These are phyloP conservation scores for Caenorhabditis imperialis DNA, from an alignment of 2,888 invertebrate species.

Conservation along the genomic window DNA sequence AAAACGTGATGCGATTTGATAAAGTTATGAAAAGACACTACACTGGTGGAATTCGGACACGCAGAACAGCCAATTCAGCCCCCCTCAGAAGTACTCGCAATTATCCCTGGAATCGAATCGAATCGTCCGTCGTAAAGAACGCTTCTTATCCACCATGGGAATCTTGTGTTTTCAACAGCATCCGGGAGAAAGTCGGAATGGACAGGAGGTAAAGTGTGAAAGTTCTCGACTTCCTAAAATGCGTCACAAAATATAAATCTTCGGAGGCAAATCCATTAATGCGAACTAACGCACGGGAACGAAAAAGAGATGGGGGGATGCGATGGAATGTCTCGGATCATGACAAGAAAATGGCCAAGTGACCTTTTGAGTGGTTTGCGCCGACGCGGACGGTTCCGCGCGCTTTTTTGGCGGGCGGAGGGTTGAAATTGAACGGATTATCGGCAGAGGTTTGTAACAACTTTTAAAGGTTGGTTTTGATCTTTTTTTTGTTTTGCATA, in stretches of 20 bases:
- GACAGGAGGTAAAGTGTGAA: conserved; percentile 5
- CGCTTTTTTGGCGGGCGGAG: conserved; percentile 5
- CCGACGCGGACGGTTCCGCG: conserved; percentile 9
- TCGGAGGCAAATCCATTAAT: conserved; percentile 44
- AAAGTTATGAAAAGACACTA: too few relatives aligned
- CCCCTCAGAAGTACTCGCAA: too few relatives aligned
- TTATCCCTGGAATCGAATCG: too few relatives aligned
- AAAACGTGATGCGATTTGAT: too few relatives aligned
- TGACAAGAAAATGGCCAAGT: conserved; percentile 46
- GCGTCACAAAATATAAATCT: conserved; percentile 41
- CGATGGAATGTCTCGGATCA: conserved; percentile 34
- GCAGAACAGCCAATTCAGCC: too few relatives aligned
- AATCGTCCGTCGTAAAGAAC: too few relatives aligned
- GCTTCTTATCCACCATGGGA: too few relatives aligned
- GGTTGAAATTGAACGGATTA: conserved; percentile 11
- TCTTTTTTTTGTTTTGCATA: too few relatives aligned
- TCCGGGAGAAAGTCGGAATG: too few relatives aligned
- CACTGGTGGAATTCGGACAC: too few relatives aligned
- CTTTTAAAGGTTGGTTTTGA: conserved; percentile 18
- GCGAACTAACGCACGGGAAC: conserved; percentile 39
- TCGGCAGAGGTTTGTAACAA: not conserved
- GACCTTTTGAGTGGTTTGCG: conserved; percentile 52
- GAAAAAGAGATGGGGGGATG: conserved; percentile 14
- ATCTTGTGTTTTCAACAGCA: too few relatives aligned
- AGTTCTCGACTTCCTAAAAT: conserved; percentile 21